Evolutionary conservation across 1,140 invertebrate species (phyloP).

Genomic region (Ooceraea biroi): DNA sequence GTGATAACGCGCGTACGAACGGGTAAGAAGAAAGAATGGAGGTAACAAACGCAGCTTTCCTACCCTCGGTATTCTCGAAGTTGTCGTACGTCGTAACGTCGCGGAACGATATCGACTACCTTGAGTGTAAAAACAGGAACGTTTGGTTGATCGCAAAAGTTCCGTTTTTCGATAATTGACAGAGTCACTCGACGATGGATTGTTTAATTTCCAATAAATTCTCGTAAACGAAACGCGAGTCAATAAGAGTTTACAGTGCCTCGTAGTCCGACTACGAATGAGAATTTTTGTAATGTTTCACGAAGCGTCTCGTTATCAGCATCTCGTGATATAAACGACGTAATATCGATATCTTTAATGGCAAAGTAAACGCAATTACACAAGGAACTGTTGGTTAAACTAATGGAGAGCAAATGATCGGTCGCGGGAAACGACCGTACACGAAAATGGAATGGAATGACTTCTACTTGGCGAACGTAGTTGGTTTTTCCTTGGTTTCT

Average conservation of each 20-base stretch:
- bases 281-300: slow-evolving; percentile 5
- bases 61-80: slow-evolving; percentile 19
- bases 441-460: slow-evolving; percentile 24
- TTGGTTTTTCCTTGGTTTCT: slow-evolving; percentile 50
- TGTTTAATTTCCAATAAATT: background rate
- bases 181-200: background rate
- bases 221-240: background rate
- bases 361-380: slow-evolving; percentile 1
- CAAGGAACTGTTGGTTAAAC: background rate
- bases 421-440: slow-evolving; percentile 18
- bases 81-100: background rate
- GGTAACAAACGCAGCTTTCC: slow-evolving; percentile 41
- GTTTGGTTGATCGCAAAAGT: background rate
- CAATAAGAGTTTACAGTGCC: slow-evolving; percentile 8
- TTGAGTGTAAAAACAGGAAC: slow-evolving; percentile 11
- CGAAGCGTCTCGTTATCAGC: no score
- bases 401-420: slow-evolving; percentile 51
- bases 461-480: slow-evolving; percentile 40
- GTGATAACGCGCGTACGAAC: slow-evolving; percentile 1
- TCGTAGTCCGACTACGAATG: background rate
- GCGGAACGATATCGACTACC: slow-evolving; percentile 22
- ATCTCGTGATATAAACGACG: background rate
- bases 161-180: slow-evolving; percentile 11
- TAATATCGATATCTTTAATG: background rate
- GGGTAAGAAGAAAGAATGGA: background rate